These are phyloP conservation scores for Drosophila paranaensis DNA, from an alignment of 2,888 invertebrate genomes.

Conservation along the genomic window DNA sequence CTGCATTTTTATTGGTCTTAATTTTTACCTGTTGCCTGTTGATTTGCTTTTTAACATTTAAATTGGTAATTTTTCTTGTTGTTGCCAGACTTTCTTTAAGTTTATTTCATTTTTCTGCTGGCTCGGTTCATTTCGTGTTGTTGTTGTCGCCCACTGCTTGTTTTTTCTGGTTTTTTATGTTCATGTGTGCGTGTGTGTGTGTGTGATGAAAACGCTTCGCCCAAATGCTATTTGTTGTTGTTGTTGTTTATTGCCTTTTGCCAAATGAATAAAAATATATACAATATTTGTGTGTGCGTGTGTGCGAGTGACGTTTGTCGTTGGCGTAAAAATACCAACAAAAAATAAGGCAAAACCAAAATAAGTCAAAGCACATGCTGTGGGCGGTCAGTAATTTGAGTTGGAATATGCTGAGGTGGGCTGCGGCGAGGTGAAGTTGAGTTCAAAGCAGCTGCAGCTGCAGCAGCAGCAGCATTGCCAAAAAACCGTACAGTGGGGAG, in stretches of 20 bases:
- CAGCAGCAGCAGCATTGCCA: constrained; percentile 18
- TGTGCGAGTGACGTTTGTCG: constrained; percentile 54
- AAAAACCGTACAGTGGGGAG: constrained; percentile 38
- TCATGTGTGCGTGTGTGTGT: constrained; percentile 3
- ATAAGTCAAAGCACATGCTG: constrained; percentile 55
- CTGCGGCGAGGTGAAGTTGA: constrained; percentile 47
- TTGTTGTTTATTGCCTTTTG: constrained; percentile 76
- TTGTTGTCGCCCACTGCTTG: constrained; percentile 73
- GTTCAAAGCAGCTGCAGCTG: constrained; percentile 40
- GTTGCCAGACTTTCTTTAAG: constrained; percentile 33
- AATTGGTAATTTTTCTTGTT: constrained; percentile 69
- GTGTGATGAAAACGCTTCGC: constrained; percentile 57
- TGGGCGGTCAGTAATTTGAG: constrained; percentile 58
- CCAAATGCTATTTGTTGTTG: constrained; percentile 51
- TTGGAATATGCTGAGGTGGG: constrained; percentile 45
- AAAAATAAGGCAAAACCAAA: constrained; percentile 33
- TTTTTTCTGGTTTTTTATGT: constrained; percentile 41
- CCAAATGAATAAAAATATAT: constrained; percentile 80
- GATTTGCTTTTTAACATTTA: constrained; percentile 73
- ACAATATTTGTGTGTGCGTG: constrained; percentile 57
- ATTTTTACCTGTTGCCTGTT: constrained; percentile 68
- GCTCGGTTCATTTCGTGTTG: constrained; percentile 33
- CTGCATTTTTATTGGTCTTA: constrained; percentile 72
- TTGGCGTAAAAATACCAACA: constrained; percentile 60
- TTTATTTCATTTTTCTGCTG: constrained; percentile 36